Percentiles rank a stretch among this genome's conserved stretches.
Conservation (phyloP, 2,797 vertebrate species). For the Chaetophractus vellerosus region DNA sequence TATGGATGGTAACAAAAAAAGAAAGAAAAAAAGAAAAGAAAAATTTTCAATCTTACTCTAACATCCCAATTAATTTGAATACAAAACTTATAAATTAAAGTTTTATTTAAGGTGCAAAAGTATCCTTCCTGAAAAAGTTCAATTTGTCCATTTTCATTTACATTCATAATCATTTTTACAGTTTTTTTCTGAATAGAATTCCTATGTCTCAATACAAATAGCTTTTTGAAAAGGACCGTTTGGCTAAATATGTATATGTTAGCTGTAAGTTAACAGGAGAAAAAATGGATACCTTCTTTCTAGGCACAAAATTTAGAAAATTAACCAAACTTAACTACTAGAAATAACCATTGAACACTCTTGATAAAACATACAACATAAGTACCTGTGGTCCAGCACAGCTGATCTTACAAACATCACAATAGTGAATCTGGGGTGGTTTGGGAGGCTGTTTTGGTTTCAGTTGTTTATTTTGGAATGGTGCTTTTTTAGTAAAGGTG, state of each 20-base stretch:
- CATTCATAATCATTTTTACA: constrained; percentile 50
- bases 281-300: constrained; percentile 37
- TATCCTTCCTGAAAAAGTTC: neutral
- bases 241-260: neutral
- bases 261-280: neutral
- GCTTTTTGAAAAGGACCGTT: constrained; percentile 12
- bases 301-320: constrained; percentile 18
- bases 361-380: constrained; percentile 77
- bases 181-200: constrained; percentile 14
- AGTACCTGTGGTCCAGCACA: constrained; percentile 98
- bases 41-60: constrained; percentile 15
- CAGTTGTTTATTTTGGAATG: constrained; percentile 97
- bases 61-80: constrained; percentile 33
- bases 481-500: constrained; percentile 97
- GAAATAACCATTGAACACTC: constrained; percentile 57
- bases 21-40: constrained; percentile 19
- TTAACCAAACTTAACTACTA: constrained; percentile 34
- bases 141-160: constrained; percentile 55
- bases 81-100: constrained; percentile 50
- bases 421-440: constrained; percentile 99
- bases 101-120: constrained; percentile 69
- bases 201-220: constrained; percentile 45
- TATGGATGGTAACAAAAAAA: neutral
- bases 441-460: constrained; percentile 98
- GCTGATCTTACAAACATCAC: constrained; percentile 99